Conservation (phyloP, 92 coral and sea anemone genomes). For the Actinostola sp. region DNA sequence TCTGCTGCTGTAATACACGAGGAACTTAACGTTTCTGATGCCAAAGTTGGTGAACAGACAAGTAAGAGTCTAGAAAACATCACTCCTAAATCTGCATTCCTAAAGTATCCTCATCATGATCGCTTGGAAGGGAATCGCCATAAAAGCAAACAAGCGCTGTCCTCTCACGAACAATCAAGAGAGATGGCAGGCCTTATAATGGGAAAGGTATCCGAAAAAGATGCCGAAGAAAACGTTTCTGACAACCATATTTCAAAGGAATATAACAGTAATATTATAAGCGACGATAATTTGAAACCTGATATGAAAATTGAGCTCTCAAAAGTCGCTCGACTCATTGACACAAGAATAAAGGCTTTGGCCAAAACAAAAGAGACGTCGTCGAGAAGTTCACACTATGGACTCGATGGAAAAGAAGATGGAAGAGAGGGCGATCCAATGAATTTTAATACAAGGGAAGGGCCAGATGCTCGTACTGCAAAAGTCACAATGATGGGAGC, state of each 20-base stretch:
- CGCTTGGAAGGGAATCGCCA: neutral
- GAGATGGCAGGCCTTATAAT: slow-evolving; percentile 33
- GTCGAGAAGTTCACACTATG: neutral
- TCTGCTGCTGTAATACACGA: slow-evolving; percentile 17
- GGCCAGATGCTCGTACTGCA: slow-evolving; percentile 22
- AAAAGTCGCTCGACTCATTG: slow-evolving; percentile 26
- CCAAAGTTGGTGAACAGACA: too few relatives aligned
- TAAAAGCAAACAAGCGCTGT: neutral
- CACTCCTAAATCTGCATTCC: slow-evolving; percentile 2
- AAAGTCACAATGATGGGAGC: slow-evolving; percentile 18
- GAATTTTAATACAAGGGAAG: neutral
- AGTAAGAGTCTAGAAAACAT: neutral
- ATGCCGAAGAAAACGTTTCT: neutral
- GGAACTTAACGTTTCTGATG: too few relatives aligned
- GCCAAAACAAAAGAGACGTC: neutral
- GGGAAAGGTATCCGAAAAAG: slow-evolving; percentile 35
- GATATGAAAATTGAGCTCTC: slow-evolving; percentile 43
- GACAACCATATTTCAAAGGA: neutral
- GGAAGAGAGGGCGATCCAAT: slow-evolving; percentile 1
- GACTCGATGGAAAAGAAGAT: neutral
- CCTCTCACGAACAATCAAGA: neutral
- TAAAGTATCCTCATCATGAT: neutral
- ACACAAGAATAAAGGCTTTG: slow-evolving; percentile 22
- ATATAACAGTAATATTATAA: neutral
- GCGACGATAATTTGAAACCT: slow-evolving; percentile 21